Evolutionary conservation across 2,888 invertebrate genomes (phyloP), one percentile per base, ranked within the genome.

Genomic region (Cyaniris semiargus): DNA sequence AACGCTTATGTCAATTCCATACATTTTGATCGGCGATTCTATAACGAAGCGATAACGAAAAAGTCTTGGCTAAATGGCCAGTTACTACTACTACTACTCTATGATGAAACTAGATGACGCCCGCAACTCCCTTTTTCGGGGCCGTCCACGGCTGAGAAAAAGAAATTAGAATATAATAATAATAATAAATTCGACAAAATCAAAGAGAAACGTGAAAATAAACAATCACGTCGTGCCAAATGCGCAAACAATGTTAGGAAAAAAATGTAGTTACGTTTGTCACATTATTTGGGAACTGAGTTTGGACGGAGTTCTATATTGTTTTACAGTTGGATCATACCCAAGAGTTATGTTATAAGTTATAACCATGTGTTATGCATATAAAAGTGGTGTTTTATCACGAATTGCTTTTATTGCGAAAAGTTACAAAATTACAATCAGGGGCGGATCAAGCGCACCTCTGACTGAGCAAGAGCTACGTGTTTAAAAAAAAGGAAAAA

Each of bases 181-280:
- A n/a, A n/a, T n/a, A n/a, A n/a, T n/a, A n/a, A 27, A 21, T 27
- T 66, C 18, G 27, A 66, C 27, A 66, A 66, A 66, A 66, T 66
- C 66, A 31, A 31, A 66, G 66, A 31, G 27, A 15, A 66, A 66
- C 27, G 66, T 18, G 66, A 27, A 66, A 66, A 66, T 66, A 66
- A 31, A 66, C 66, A 31, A 66, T 15, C 66, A 6, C 15, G 66
- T 66, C 66, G 66, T 66, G 66, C 66, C 66, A 66, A 66, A 66
- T 66, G 66, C 66, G 66, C 66, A 66, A 66, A 66, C 66, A 66
- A 66, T 66, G 66, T 66, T 31, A 23, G 23, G 6, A 18, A 66
- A 66, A 66, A 66, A 66, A 66, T 66, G 66, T 18, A 27, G 2
- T 2, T 1, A 27, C 66, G 27, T 66, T 66, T 27, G 66, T 66